Conservation (phyloP, 2,113 vertebrate species). For the Pelecanus crispus region DNA sequence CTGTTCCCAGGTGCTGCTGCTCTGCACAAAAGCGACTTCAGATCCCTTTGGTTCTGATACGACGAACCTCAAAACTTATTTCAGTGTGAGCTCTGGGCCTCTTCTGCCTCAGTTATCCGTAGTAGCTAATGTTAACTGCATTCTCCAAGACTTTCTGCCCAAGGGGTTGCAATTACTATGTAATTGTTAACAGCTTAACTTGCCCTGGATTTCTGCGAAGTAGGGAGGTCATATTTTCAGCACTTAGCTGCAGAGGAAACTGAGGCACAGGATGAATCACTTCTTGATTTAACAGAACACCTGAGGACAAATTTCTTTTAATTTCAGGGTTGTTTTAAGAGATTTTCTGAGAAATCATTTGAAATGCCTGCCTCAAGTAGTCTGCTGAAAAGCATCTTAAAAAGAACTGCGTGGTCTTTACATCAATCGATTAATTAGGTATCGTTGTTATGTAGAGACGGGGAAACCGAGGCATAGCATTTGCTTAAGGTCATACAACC, state of each 20-base stretch:
- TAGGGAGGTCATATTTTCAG: neutral
- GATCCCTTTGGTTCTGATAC: neutral
- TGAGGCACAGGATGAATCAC: neutral
- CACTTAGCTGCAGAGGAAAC: neutral
- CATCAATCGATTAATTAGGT: neutral
- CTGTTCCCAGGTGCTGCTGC: neutral
- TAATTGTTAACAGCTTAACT: neutral
- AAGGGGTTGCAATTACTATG: neutral
- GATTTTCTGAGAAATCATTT: neutral
- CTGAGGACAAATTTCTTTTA: neutral
- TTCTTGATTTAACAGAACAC: neutral
- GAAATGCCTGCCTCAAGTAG: neutral
- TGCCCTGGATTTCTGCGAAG: neutral
- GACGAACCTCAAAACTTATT: neutral
- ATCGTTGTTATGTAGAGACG: fast-evolving
- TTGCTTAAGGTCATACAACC: neutral
- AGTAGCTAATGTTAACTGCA: neutral
- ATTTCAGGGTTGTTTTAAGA: neutral
- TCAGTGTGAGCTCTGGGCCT: neutral
- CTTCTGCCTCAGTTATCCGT: neutral
- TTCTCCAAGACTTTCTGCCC: neutral
- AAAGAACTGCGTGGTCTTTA: neutral
- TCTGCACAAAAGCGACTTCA: neutral
- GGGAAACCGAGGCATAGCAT: neutral
- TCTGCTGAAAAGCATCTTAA: neutral